Percentiles rank a stretch among this genome's conserved stretches.
These are phyloP conservation scores for Acromyrmex echinatior DNA, from an alignment of 1,140 invertebrate species.

Conservation along the genomic window DNA sequence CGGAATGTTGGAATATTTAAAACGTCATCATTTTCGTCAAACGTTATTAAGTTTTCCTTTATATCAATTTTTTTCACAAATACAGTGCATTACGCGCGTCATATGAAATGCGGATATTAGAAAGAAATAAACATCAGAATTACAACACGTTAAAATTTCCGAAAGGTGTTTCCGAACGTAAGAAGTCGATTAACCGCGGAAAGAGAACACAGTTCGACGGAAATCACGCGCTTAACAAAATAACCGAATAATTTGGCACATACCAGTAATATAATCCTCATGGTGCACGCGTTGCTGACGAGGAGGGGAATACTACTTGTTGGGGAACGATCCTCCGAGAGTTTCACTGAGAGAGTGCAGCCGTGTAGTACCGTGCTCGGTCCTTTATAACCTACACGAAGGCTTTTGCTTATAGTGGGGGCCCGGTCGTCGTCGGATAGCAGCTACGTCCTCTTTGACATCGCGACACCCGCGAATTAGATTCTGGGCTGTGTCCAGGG, in stretches of 20 bases:
- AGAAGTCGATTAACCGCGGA: not conserved
- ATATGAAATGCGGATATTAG: not conserved
- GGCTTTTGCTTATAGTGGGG: slow-evolving; percentile 79
- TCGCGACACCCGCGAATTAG: slow-evolving; percentile 72
- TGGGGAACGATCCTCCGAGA: slow-evolving; percentile 82
- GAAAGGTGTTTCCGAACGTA: not conserved
- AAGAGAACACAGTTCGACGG: too few species aligned
- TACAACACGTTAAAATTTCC: not conserved
- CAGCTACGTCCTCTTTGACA: slow-evolving; percentile 61
- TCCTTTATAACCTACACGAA: slow-evolving; percentile 86
- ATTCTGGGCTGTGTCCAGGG: slow-evolving; percentile 42
- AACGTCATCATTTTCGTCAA: not conserved
- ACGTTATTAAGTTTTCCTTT: not conserved
- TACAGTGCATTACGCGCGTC: not conserved
- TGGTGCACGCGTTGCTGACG: slow-evolving; percentile 75
- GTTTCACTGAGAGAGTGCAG: slow-evolving; percentile 87
- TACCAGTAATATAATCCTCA: slow-evolving; percentile 86
- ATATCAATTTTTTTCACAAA: not conserved
- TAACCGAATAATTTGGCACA: slow-evolving; percentile 64
- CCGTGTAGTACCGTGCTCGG: slow-evolving; percentile 82
- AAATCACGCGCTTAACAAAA: not conserved
- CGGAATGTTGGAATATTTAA: not conserved
- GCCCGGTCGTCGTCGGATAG: slow-evolving; percentile 68
- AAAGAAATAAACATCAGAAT: not conserved
- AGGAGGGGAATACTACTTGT: slow-evolving; percentile 61